Conservation (phyloP, 2,797 vertebrate species). For the Cryptoblepharus egeriae region DNA sequence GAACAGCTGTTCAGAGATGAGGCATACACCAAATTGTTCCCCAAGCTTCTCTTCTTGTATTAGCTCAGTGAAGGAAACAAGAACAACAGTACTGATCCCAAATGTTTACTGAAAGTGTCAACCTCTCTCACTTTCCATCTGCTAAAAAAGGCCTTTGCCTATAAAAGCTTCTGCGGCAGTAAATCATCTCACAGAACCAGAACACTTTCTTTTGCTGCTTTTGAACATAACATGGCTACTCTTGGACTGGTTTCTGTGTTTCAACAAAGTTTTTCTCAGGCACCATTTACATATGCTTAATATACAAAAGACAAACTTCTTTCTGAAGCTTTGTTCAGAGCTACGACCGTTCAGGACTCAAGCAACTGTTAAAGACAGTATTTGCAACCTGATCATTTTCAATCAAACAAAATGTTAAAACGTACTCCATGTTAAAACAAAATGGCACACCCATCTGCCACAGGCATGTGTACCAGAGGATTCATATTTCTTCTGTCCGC, state of each 20-base stretch:
- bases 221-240: neutral
- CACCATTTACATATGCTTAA: neutral
- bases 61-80: no score
- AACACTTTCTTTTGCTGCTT: neutral
- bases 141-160: neutral
- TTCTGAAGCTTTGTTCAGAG: neutral
- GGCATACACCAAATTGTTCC: neutral
- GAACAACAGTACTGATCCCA: neutral
- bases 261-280: neutral
- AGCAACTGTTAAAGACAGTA: neutral
- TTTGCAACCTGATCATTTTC: neutral
- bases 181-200: neutral
- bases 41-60: neutral
- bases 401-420: neutral
- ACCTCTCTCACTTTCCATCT: neutral
- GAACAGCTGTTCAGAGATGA: neutral
- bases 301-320: neutral
- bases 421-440: neutral
- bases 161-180: neutral
- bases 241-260: neutral
- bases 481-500: no score
- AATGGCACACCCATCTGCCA: no score
- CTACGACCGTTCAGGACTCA: neutral
- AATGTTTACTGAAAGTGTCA: neutral
- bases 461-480: neutral